Percentiles rank a stretch among this genome's conserved stretches.
These are phyloP conservation scores for Tetranychus truncatus DNA, from an alignment of 2,888 invertebrate species.

Conservation along the genomic window DNA sequence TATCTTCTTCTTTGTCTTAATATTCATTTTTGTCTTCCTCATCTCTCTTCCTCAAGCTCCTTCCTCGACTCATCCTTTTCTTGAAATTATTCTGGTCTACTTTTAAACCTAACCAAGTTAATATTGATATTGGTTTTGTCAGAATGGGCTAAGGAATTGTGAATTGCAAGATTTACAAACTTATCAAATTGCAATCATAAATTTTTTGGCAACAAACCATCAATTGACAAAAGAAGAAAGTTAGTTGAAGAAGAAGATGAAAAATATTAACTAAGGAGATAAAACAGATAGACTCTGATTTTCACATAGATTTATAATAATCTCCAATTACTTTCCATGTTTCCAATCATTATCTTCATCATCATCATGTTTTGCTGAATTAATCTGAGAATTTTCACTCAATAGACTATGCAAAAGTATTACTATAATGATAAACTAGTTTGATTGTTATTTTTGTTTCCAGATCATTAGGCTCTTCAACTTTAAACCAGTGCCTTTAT, in stretches of 20 bases:
- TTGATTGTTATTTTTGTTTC: no score
- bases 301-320: no score
- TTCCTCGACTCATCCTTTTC: background rate
- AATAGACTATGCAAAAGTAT: no score
- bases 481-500: no score
- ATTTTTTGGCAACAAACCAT: background rate
- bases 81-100: background rate
- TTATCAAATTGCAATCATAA: background rate
- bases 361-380: no score
- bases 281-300: background rate
- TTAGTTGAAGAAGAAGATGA: background rate
- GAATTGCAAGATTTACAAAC: background rate
- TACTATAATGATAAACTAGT: no score
- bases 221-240: background rate
- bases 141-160: background rate
- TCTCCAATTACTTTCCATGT: no score
- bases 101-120: background rate
- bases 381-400: no score
- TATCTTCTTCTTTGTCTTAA: background rate
- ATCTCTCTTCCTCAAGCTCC: conserved; percentile 3
- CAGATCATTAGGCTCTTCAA: no score
- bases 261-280: background rate
- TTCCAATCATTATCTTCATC: no score
- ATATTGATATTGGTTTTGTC: background rate
- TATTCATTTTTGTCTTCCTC: background rate